A percentile compares a stretch with the other conserved stretches of the same genome.
These are phyloP conservation scores for Nomada ferruginata DNA, from an alignment of 2,888 invertebrate species.

Conservation along the genomic window DNA sequence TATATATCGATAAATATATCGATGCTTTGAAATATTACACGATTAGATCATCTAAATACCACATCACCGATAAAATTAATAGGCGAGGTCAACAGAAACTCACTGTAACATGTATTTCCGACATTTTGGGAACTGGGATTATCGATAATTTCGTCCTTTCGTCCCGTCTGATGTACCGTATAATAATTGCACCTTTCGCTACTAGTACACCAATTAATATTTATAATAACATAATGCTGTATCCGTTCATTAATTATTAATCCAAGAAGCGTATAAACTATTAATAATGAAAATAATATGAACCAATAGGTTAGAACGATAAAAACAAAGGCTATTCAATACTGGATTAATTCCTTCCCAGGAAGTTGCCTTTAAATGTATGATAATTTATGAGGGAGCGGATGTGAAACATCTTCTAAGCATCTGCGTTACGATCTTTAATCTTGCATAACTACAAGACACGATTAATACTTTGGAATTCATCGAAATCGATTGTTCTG, in stretches of 20 bases:
- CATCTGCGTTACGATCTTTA: not conserved
- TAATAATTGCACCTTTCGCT: not conserved
- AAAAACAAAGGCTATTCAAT: not conserved
- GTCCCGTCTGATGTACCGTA: not conserved
- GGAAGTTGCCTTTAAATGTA: slow-evolving; percentile 6
- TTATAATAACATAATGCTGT: not conserved
- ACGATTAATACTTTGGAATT: not conserved
- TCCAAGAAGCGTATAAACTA: too few species aligned
- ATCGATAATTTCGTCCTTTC: not conserved
- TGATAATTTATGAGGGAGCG: slow-evolving; percentile 23
- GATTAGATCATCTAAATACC: slow-evolving; percentile 33
- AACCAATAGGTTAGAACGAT: not conserved
- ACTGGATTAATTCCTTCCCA: not conserved
- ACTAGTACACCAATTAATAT: not conserved
- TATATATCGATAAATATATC: not conserved
- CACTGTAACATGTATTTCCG: slow-evolving; percentile 10
- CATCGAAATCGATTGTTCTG: not conserved
- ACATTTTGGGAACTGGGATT: slow-evolving; percentile 23
- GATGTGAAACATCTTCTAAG: slow-evolving; percentile 9
- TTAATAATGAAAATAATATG: too few species aligned
- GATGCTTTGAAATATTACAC: not conserved
- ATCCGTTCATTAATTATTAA: too few species aligned
- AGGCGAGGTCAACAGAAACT: not conserved
- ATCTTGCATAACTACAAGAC: not conserved
- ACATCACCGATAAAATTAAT: slow-evolving; percentile 36